These are phyloP conservation scores for Bos indicus DNA, from an alignment of 2,113 vertebrate genomes.

Conservation along the genomic window DNA sequence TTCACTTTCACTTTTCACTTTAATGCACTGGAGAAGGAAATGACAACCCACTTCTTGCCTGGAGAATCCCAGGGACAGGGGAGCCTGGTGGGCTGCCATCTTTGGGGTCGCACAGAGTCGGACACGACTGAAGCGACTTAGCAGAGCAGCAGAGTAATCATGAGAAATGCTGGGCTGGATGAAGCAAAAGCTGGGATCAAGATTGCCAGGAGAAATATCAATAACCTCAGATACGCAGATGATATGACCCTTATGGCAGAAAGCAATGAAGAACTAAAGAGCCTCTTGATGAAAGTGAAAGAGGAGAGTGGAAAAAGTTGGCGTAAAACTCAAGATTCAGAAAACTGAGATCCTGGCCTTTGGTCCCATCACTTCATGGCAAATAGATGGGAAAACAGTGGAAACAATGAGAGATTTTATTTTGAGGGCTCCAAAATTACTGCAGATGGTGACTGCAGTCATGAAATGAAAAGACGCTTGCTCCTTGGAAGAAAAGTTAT, in stretches of 20 bases:
- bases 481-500: not conserved
- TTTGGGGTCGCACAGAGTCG: too few relatives aligned
- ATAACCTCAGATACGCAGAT: not conserved
- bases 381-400: not conserved
- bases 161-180: not conserved
- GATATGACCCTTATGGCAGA: not conserved
- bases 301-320: not conserved
- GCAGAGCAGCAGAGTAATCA: not conserved
- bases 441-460: not conserved
- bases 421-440: not conserved
- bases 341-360: not conserved
- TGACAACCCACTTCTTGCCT: too few relatives aligned
- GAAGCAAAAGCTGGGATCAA: not conserved
- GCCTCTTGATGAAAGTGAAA: not conserved
- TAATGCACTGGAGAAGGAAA: too few relatives aligned
- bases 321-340: not conserved
- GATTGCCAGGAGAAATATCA: not conserved
- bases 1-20: too few relatives aligned
- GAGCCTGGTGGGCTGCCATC: too few relatives aligned
- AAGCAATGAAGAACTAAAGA: not conserved
- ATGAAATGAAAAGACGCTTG: not conserved
- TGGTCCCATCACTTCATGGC: not conserved
- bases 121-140: too few relatives aligned
- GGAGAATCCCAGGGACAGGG: too few relatives aligned
- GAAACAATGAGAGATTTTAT: not conserved